Base-by-base conservation (phyloP, 2,888 invertebrate genomes). In the Chironomus riparius region DNA sequence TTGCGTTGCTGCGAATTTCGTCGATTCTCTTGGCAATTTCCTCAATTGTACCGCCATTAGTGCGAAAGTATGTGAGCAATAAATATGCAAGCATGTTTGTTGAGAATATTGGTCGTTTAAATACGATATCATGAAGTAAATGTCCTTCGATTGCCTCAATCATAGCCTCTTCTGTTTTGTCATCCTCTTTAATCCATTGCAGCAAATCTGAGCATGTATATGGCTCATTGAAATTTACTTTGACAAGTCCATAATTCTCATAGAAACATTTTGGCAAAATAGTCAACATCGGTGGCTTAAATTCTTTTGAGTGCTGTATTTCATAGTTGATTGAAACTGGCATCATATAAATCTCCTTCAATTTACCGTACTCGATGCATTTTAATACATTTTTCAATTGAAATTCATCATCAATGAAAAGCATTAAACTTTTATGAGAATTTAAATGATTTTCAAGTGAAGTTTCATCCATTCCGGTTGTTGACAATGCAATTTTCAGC, bases 311-410 rank as follows among this genome's bases (percentile, higher is more conserved):
- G 12, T 56, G 15, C 5, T 65, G 65, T 13, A 65, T 21, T 7
- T 72, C 72, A 2, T 22, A 74, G 47, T 22, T 68, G 6, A 74
- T 74, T 47, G 74, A 47, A 13, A 74, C 47, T 15, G 74, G 74
- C 10, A 74, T 7, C 74, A 65, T 6, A 24, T 62, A 68, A 48
- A 74, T 68, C 24, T 74, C 38, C 6, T 62, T 13, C 4, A 4
- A 6, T 12, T 38, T 13, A 2, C 48, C 65, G 4, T 28, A 48
- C 6, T 68, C 47, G 5, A 15, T 62, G 24, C 22, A 47, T 4
- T 47, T 48, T 6, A 74, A 24, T 18, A 68, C 47, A 4, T 6
- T 21, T 22, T 47, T 15, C 47, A 74, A 48, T 13, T 74, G 62
- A 21, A 10, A 3, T 38, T 48, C 24, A 13, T 68, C 47, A 28